Base-by-base conservation (phyloP, 2,113 vertebrate genomes). In the Spea bombifrons region DNA sequence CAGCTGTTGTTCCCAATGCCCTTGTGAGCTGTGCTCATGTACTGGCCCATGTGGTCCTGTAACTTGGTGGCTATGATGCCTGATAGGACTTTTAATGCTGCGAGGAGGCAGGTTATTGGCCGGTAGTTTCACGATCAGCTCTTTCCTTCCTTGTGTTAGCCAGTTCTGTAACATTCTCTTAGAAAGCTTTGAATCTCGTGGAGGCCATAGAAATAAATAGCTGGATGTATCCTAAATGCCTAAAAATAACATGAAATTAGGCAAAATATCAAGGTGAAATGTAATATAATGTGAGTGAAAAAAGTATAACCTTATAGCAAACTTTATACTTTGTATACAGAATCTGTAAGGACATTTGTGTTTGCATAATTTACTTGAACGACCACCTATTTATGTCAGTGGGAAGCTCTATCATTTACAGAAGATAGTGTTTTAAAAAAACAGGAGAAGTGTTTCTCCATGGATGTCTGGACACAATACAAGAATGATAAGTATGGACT, bases 301-400 rank as follows among this genome's bases (percentile, higher is more conserved):
- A 48, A 64, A 61, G 45, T 43, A 75, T 3, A 64, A 30, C 8
- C 44, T 13, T 17, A 75, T 8, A 66, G 15, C 7, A 4, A 0
- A 44, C 3, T 17, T 65, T 15, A 49, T 66, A 13, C 12, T 43
- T 8, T 65, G 59, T 50, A 5, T n/a, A 8, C 52, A 52, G 43
- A 52, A 53, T n/a, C 46, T 66, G 2, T 30, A 45, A 55, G 8
- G 4, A 66, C 12, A 47, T 3, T 50, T 52, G 15, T 47, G 8
- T 78, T 83, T 83, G 81, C 82, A 83, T 86, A 80, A 82, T 83
- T 84, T 83, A 83, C 6, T 69, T 82, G 50, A 71, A 81, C 3
- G 65, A 46, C 46, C 75, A n/a, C 50, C 16, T 48, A 12, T 76
- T 84, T 85, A 86, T 74, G 76, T 80, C 68, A 71, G 16, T 82